These are phyloP conservation scores for Halotydeus destructor DNA, from an alignment of 1,140 invertebrate species.

Conservation along the genomic window DNA sequence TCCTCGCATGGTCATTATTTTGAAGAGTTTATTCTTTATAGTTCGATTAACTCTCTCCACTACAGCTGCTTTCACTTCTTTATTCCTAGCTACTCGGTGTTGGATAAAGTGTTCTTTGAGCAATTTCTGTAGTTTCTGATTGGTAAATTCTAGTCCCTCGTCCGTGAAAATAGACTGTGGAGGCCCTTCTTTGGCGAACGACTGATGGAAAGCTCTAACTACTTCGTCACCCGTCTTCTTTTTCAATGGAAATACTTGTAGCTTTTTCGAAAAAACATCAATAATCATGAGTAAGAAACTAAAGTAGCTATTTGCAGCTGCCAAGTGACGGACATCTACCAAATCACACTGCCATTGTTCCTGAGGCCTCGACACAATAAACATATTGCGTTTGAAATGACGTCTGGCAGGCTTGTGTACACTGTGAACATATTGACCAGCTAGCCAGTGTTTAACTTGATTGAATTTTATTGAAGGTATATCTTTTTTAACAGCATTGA, in stretches of 20 bases:
- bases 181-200: constrained; percentile 9
- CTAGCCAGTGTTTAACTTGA: constrained; percentile 13
- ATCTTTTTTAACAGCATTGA: not conserved
- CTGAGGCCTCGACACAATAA: constrained; percentile 12
- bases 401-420: constrained; percentile 15
- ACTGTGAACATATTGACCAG: constrained; percentile 15
- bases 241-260: constrained; percentile 17
- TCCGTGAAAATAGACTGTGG: constrained; percentile 4
- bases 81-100: constrained; percentile 25
- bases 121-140: constrained; percentile 17
- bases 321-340: constrained; percentile 14
- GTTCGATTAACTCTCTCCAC: constrained; percentile 28
- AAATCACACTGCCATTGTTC: constrained; percentile 19
- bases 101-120: constrained; percentile 23
- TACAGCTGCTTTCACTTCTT: constrained; percentile 25
- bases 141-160: constrained; percentile 10
- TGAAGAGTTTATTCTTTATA: constrained; percentile 27
- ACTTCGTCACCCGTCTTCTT: constrained; percentile 13
- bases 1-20: constrained; percentile 25
- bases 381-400: constrained; percentile 16
- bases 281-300: constrained; percentile 18
- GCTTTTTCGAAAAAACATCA: constrained; percentile 18
- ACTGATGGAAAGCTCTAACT: constrained; percentile 12
- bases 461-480: constrained; percentile 3
- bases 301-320: constrained; percentile 15